phyloP scores from a whole-genome alignment of 2,888 invertebrate species.

The Synergus umbraculus region DNA sequence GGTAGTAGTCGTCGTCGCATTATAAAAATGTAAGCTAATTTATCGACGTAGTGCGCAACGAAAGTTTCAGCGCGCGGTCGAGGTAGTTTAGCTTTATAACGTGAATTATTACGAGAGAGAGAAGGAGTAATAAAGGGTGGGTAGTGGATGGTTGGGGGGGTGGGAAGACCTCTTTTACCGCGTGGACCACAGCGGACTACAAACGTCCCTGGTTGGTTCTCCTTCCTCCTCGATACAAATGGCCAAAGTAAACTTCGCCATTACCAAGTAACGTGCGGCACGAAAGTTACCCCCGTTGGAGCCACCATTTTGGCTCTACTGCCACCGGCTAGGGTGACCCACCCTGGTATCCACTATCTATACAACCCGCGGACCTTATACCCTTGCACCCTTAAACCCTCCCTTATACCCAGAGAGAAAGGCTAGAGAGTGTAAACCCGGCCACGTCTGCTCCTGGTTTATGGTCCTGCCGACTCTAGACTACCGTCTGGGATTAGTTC shows the following conservation, averaged over 20 bases:
- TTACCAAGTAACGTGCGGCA: constrained; percentile 66
- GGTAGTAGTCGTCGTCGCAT: constrained; percentile 58
- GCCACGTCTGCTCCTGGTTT: constrained; percentile 24
- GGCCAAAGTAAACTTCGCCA: constrained; percentile 76
- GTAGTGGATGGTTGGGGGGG: constrained; percentile 40
- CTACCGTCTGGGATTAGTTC: constrained; percentile 41
- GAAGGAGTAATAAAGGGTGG: constrained; percentile 48
- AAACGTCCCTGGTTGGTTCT: constrained; percentile 55
- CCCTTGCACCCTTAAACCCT: neutral
- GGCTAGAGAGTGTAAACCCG: neutral
- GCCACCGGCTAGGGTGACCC: constrained; percentile 39
- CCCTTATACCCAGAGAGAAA: constrained; percentile 28
- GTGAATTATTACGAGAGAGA: constrained; percentile 72
- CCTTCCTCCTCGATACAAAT: constrained; percentile 70
- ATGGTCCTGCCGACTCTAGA: constrained; percentile 33
- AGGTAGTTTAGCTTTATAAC: constrained; percentile 68
- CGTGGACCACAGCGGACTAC: constrained; percentile 48
- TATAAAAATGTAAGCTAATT: constrained; percentile 67
- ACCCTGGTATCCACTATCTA: neutral
- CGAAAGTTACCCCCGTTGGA: constrained; percentile 46
- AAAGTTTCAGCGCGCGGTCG: constrained; percentile 60
- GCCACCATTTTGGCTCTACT: constrained; percentile 62
- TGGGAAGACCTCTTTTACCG: constrained; percentile 37
- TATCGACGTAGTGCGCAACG: constrained; percentile 62
- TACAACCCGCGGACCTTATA: constrained; percentile 21